Evolutionary conservation across 2,888 invertebrate species (phyloP).

Genomic region (Tipula vernalis): DNA sequence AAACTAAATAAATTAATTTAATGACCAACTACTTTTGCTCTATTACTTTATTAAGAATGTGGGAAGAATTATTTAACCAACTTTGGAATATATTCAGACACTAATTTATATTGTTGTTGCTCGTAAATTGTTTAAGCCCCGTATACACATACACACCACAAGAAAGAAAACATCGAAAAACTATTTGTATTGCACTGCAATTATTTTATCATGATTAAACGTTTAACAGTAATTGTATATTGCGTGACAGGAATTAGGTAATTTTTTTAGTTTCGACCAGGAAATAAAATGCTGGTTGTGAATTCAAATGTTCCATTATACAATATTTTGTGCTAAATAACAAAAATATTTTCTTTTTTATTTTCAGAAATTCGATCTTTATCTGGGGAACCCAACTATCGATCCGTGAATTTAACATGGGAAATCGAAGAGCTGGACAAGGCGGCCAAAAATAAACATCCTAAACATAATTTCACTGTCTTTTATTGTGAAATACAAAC

Average conservation of each 20-base stretch:
- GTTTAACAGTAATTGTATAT: no score
- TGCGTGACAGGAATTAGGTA: no score
- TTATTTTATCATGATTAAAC: background rate
- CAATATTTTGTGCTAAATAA: no score
- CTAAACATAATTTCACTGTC: conserved; percentile 47
- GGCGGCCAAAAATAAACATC: conserved; percentile 20
- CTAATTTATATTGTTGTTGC: background rate
- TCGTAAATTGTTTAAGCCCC: background rate
- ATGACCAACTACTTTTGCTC: background rate
- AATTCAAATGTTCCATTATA: no score
- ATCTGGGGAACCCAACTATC: conserved; percentile 36
- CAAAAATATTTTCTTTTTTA: conserved; percentile 6
- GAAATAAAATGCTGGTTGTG: no score
- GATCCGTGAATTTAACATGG: conserved; percentile 36
- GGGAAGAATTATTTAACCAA: background rate
- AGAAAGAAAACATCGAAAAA: background rate
- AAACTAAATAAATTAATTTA: background rate
- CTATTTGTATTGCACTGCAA: background rate
- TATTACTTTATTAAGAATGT: background rate
- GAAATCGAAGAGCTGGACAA: conserved; percentile 30
- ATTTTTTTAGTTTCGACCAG: no score
- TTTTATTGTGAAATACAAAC: conserved; percentile 69
- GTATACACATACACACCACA: no score
- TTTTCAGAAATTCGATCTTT: conserved; percentile 32
- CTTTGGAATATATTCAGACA: background rate